phyloP scores from a whole-genome alignment of 2,113 vertebrate genomes.

The Dipodomys merriami region DNA sequence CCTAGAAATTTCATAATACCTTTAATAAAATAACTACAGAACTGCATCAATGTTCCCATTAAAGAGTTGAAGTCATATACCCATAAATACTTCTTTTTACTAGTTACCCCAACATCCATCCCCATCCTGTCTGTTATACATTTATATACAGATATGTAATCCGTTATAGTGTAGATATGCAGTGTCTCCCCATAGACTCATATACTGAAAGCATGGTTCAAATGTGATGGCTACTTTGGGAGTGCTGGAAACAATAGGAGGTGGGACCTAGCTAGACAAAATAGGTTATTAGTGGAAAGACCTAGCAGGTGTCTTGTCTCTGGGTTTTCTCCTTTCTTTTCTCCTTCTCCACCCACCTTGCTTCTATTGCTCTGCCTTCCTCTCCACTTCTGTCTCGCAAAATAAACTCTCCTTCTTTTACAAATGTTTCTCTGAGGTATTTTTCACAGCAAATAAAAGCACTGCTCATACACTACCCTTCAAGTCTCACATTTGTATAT shows the following conservation, averaged over 20 bases:
- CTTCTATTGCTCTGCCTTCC: background rate
- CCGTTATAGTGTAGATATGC: background rate
- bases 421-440: background rate
- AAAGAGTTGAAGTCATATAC: background rate
- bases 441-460: background rate
- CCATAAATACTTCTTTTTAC: background rate
- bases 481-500: background rate
- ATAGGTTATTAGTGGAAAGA: background rate
- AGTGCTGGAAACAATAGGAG: background rate
- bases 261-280: background rate
- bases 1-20: background rate
- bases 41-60: background rate
- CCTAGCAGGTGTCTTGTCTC: background rate
- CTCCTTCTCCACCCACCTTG: background rate
- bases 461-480: too few relatives aligned
- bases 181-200: fast-evolving
- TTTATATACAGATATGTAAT: too few relatives aligned
- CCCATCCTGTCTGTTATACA: background rate
- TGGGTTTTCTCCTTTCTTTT: too few relatives aligned
- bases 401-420: background rate
- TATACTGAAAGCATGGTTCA: background rate
- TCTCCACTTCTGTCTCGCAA: too few relatives aligned
- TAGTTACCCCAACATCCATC: background rate
- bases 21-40: conserved; percentile 23
- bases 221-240: too few relatives aligned